phyloP scores from a whole-genome alignment of 2,113 vertebrate genomes.

The Dicerorhinus sumatrensis region DNA sequence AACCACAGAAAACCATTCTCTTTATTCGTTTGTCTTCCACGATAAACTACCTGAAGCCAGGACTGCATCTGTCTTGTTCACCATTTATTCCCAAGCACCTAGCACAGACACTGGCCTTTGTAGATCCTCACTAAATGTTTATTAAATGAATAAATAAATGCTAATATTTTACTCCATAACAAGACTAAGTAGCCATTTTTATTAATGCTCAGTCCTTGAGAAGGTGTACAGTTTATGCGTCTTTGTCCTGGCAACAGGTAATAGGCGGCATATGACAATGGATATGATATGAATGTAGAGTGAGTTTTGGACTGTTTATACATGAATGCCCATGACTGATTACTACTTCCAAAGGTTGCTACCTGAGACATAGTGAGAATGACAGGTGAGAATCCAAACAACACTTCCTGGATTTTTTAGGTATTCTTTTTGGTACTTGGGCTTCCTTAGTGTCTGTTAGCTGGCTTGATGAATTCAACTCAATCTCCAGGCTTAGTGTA shows the following conservation, averaged over 20 bases:
- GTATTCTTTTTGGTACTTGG: not conserved
- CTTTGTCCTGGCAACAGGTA: not conserved
- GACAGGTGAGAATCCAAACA: not conserved
- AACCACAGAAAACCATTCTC: not conserved
- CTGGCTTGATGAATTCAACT: not conserved
- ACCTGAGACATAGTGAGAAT: not conserved
- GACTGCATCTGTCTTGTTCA: not conserved
- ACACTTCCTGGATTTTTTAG: not conserved
- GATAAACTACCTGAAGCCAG: not conserved
- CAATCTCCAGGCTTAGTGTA: not conserved
- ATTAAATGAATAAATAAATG: not conserved
- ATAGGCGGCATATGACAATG: not conserved
- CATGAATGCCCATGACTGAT: not conserved
- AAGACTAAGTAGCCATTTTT: not conserved
- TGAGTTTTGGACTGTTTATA: not conserved
- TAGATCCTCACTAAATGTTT: not conserved
- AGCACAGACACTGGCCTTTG: not conserved
- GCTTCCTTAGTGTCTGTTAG: not conserved
- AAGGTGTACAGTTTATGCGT: not conserved
- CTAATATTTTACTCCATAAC: not conserved
- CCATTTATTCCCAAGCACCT: not conserved
- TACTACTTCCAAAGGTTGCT: not conserved
- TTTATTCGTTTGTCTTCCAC: not conserved
- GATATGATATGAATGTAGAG: not conserved
- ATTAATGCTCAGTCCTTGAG: not conserved